Base-by-base conservation (phyloP, 2,797 vertebrate genomes). In the Rhyacichthys aspro region DNA sequence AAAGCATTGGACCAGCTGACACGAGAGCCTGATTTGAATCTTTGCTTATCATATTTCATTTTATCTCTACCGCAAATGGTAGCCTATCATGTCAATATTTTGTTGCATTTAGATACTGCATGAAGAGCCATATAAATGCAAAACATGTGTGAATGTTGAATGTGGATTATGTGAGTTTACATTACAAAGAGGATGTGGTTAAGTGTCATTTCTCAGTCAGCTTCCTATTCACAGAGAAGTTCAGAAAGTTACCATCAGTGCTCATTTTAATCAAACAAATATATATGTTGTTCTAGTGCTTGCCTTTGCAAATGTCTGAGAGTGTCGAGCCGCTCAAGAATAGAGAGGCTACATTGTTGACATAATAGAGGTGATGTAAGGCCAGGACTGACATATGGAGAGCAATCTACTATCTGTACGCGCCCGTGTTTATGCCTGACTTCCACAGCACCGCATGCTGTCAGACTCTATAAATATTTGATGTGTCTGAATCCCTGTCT, bases 401-500 rank as follows among this genome's bases (percentile, higher is more conserved):
- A 33, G 41, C 15, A 54, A 81, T 56, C 64, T 14, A 41, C 69
- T 55, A 63, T 55, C 39, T 16, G 53, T 19, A 8, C 49, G 28
- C 63, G 67, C 67, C 56, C 46, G 33, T 39, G 36, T 70, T 44
- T 62, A 58, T 65, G 18, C 33, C 55, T 32, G 59, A 38, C 54
- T 17, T 36, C 36, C 59, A 66, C 55, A 64, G 43, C 42, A 58
- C 42, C 3, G 34, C 81, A 72, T 56, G 78, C 81, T 81, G 84
- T 67, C 65, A 49, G 38, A 14, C 39, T 70, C 48, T 37, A 74
- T 86, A 33, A 63, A 86, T 83, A 83, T 87, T 89, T 84, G 11
- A 85, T 84, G 66, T 1, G 32, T 41, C 55, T 74, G 50, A 67
- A 48, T 41, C 53, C 38, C 52, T 53, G 66, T 64, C 55, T 60